These are phyloP conservation scores for Brachionichthys hirsutus DNA, from an alignment of 2,113 vertebrate species.

Conservation along the genomic window DNA sequence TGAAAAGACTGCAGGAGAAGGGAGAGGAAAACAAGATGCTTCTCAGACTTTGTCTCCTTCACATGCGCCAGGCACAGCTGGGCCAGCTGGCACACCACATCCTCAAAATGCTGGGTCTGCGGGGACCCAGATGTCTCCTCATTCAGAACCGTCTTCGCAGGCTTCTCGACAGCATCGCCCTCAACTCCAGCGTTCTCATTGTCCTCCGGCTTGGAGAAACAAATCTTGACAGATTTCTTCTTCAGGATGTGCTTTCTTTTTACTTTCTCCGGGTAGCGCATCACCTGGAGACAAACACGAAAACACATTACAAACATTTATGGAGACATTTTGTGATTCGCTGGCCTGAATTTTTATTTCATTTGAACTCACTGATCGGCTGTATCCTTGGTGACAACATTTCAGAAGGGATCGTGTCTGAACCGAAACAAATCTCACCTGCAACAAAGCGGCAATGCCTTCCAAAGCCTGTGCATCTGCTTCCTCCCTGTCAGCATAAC, in stretches of 20 bases:
- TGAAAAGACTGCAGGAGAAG: conserved; percentile 85
- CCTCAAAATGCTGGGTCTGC: conserved; percentile 82
- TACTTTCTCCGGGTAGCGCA: conserved; percentile 80
- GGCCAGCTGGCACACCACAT: conserved; percentile 86
- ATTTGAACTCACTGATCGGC: background rate
- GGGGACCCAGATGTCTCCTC: conserved; percentile 49
- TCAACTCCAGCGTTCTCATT: conserved; percentile 45
- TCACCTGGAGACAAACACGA: conserved; percentile 63
- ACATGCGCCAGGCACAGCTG: conserved; percentile 86
- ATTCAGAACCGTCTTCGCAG: conserved; percentile 20
- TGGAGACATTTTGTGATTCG: conserved; percentile 2
- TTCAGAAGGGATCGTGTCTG: no score
- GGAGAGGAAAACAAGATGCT: conserved; percentile 88
- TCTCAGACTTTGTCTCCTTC: conserved; percentile 83
- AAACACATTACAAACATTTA: conserved; percentile 12
- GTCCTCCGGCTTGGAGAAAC: conserved; percentile 76
- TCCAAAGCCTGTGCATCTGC: conserved; percentile 78
- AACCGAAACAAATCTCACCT: conserved; percentile 54
- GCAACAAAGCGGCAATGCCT: conserved; percentile 83
- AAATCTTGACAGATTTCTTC: conserved; percentile 83
- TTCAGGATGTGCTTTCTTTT: conserved; percentile 69
- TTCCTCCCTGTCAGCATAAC: conserved; percentile 77
- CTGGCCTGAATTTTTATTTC: background rate
- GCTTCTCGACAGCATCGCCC: conserved; percentile 32
- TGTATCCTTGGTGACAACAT: no score